A percentile compares a stretch with the other conserved stretches of the same genome.
Conservation (phyloP, 2,797 vertebrate genomes). For the Sebastes steindachneri region DNA sequence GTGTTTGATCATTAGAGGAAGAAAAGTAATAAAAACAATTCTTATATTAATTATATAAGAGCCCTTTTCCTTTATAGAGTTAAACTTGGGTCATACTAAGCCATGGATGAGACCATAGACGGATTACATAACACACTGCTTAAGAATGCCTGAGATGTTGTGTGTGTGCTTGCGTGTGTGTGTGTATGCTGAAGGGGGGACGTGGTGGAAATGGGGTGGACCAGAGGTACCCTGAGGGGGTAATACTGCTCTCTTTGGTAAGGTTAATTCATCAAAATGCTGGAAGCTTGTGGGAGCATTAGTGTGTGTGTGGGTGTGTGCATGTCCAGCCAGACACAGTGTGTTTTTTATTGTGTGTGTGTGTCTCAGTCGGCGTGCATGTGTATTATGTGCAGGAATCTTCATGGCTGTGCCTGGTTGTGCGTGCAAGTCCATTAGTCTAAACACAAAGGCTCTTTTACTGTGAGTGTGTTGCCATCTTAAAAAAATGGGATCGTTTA, state of each 20-base stretch:
- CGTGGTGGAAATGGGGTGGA: conserved; percentile 11
- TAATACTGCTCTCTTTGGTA: conserved; percentile 26
- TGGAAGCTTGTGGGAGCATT: not conserved
- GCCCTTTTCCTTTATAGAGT: not conserved
- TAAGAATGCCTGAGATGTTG: conserved; percentile 39
- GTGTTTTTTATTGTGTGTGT: not conserved
- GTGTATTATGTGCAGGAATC: not conserved
- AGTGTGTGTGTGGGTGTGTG: not conserved
- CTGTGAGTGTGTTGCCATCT: conserved; percentile 35
- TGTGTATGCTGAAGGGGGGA: not conserved
- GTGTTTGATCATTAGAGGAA: not conserved
- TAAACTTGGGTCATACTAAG: not conserved
- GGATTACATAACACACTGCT: conserved; percentile 52
- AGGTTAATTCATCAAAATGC: conserved; percentile 37
- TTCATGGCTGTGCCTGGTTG: not conserved
- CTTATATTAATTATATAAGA: not conserved
- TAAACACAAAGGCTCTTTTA: conserved; percentile 42
- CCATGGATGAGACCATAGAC: not conserved
- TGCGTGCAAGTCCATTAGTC: not conserved
- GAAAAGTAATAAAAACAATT: not conserved
- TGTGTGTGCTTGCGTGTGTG: conserved; percentile 19
- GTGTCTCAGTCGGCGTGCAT: not conserved
- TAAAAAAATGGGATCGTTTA: conserved; percentile 50
- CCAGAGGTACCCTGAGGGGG: conserved; percentile 38
- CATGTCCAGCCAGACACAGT: not conserved